Evolutionary conservation across 2,888 invertebrate genomes (phyloP), one percentile per base, ranked within the genome.

Genomic region (Sinotaia quadrata): DNA sequence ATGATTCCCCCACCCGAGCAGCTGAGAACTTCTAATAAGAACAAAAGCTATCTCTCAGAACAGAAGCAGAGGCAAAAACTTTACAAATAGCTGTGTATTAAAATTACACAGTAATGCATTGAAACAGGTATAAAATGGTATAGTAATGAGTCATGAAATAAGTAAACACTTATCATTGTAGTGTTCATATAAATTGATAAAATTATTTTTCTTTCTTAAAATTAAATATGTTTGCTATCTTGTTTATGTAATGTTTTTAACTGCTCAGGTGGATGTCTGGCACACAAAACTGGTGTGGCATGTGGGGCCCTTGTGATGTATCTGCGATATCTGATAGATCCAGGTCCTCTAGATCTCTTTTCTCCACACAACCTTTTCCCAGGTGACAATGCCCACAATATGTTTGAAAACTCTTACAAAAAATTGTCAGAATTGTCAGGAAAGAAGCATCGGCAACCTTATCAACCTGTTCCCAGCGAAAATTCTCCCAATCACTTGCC

Each of bases 241-340:
- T 41, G 12, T 41, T n/a, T n/a, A n/a, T n/a, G n/a, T n/a, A n/a
- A n/a, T n/a, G n/a, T n/a, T n/a, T n/a, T 21, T 56, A 7, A 5
- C 51, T 34, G n/a, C 37, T 4, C 78, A 86, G 87, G 76, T 75
- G 84, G 84, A 15, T 87, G 87, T 74, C 69, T 85, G 36, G 75
- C 84, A 8, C 87, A 87, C 74, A 85, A 85, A 73, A 85, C 87
- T 18, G 86, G 84, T 5, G 86, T 87, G 33, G 87, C 84, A 4
- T 78, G 80, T 29, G 86, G 85, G n/a, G 85, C 86, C 12, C 75
- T 87, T 8, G 75, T 80, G 37, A 81, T 85, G 74, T 87, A 86
- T 68, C 75, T 87, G 27, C 69, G 83, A 3, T 84, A 80, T 63
- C 69, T 85, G 4, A 71, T 84, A n/a, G 77, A 82, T 36, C 81